Base-by-base conservation (phyloP, 2,797 vertebrate genomes). In the Sebastes hubbsi region DNA sequence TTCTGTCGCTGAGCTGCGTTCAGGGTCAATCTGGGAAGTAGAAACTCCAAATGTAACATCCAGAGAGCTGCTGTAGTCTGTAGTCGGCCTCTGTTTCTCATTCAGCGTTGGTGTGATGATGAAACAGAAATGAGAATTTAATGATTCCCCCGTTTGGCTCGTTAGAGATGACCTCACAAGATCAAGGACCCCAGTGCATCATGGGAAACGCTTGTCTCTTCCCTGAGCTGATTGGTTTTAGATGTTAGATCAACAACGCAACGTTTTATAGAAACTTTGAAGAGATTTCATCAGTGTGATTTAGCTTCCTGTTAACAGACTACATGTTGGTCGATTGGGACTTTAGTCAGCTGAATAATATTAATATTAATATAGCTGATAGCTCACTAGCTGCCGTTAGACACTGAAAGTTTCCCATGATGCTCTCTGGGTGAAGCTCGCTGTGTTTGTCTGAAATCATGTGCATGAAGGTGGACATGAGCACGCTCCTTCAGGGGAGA, bases 341-440 rank as follows among this genome's bases (percentile, higher is more conserved):
- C 16, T 49, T 49, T 20, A 49, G 18, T 49, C 46, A 49, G 46
- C 46, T 49, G 46, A 49, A 18, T 49, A 20, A 8, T 18, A 49
- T 18, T 49, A 49, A 49, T 49, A 13, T 49, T 49, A 49, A 8
- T 18, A 20, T 9, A 49, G 46, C 46, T 20, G 20, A 49, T 49
- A 49, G 46, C 18, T 49, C 14, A 20, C 7, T 49, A 49, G 46
- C 18, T 49, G 46, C 18, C 7, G 36, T 6, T 29, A 11, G 18
- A 49, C 34, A 3, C 65, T 68, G 46, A 56, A 3, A 18, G 32
- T 59, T 72, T 80, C 58, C 71, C 78, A 74, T 74, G 63, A 68
- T 80, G 71, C 71, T 62, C 71, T 62, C 3, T 38, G 49, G 7
- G 29, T 20, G 38, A 68, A 5, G n/a, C 16, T 62, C 14, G 20